Evolutionary conservation across 2,888 invertebrate genomes (phyloP).

Genomic region (Agriotes lineatus): DNA sequence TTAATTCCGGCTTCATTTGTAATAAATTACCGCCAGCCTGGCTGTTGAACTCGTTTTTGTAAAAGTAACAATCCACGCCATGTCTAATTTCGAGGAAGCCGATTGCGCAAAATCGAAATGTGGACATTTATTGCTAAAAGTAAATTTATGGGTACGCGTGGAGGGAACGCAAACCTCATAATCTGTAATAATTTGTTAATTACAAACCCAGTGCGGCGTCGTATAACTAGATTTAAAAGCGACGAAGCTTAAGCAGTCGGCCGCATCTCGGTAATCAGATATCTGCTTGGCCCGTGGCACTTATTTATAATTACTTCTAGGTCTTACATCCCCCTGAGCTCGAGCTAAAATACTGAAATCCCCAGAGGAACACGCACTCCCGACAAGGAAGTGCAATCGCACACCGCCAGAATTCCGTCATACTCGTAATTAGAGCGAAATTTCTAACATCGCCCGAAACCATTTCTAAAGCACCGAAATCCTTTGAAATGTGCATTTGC

Average conservation of each 20-base stretch:
- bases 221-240: conserved; percentile 65
- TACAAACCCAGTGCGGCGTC: conserved; percentile 63
- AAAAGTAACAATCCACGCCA: too few relatives aligned
- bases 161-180: conserved; percentile 44
- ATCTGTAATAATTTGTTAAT: conserved; percentile 65
- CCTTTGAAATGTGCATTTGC: too few relatives aligned
- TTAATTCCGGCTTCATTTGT: background rate
- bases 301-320: conserved; percentile 65
- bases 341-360: conserved; percentile 42
- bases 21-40: background rate
- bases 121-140: conserved; percentile 38
- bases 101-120: conserved; percentile 13
- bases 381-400: conserved; percentile 36
- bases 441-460: conserved; percentile 19
- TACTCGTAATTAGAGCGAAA: conserved; percentile 29
- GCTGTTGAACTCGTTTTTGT: too few relatives aligned
- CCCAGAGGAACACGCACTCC: conserved; percentile 37
- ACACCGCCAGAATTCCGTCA: conserved; percentile 22
- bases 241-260: conserved; percentile 62
- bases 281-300: conserved; percentile 63
- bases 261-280: conserved; percentile 64
- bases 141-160: conserved; percentile 39
- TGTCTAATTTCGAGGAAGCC: too few relatives aligned
- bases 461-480: conserved; percentile 7
- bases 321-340: conserved; percentile 52